A percentile compares a stretch with the other conserved stretches of the same genome.
phyloP scores from a whole-genome alignment of 2,113 vertebrate genomes.

The Genyomyrus donnyi region DNA sequence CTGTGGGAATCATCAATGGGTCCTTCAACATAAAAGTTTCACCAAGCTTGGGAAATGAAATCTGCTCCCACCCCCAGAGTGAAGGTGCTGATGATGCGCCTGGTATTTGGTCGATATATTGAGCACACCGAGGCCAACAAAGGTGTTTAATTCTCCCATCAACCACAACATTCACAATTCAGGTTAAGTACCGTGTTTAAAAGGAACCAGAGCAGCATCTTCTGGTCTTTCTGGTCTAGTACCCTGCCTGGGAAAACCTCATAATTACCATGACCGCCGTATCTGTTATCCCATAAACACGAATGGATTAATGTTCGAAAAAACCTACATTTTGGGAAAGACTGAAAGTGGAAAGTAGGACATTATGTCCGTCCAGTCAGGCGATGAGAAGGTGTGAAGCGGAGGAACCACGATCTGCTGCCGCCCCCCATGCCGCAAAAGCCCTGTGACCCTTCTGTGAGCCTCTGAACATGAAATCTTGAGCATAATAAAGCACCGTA shows the following conservation, averaged over 20 bases:
- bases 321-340: not conserved
- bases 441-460: slow-evolving; percentile 23
- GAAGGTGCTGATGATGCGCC: not conserved
- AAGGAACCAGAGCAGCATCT: not conserved
- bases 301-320: not conserved
- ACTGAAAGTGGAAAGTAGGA: not conserved
- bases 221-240: not conserved
- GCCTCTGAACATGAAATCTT: slow-evolving; percentile 19
- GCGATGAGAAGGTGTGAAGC: not conserved
- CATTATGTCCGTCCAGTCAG: not conserved
- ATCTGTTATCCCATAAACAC: not conserved
- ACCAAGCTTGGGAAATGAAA: not conserved
- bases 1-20: not conserved
- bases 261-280: not conserved
- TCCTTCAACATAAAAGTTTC: not conserved
- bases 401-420: not conserved
- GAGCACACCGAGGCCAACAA: not conserved
- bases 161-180: not conserved
- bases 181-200: not conserved
- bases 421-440: not conserved
- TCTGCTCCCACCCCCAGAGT: not conserved
- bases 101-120: not conserved
- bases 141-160: not conserved
- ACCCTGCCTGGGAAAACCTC: not conserved
- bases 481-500: slow-evolving; percentile 2